Evolutionary conservation across 2,797 vertebrate genomes (phyloP), one percentile per base, ranked within the genome.

Genomic region (Phrynocephalus forsythii): DNA sequence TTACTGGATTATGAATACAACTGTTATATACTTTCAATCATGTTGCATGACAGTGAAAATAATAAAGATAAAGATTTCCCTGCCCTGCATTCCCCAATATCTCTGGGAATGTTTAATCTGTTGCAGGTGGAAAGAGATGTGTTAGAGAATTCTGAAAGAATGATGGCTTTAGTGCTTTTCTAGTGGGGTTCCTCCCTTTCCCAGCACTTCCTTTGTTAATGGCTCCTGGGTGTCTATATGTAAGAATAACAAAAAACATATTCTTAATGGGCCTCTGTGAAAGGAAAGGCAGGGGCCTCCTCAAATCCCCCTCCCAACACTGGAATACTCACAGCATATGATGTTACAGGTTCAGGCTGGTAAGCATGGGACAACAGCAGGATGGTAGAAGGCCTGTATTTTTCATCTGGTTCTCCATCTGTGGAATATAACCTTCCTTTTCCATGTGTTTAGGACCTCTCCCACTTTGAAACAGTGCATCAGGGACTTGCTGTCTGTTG

Each of bases 41-140:
- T 18, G 5, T 63, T 63, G 15, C 60, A 56, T 80, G 77, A 91
- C 91, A 92, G 85, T 82, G 87, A 95, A 90, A 92, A 87, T 84
- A 72, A 80, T n/a, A 38, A 26, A 50, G 60, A 76, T 75, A 71
- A 10, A 78, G 84, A 87, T 91, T 73, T 63, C 18, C 15, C 60
- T 20, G 3, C 60, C 60, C 86, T 77, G 86, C 91, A 91, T 92
- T 44, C 30, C 26, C 28, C 15, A 56, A 11, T 20, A 90, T 82
- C 48, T 86, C 89, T 69, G 72, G 80, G 88, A 87, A 52, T 86
- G 94, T 93, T 44, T 44, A 92, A 94, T 95, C 86, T 94, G 88
- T 56, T 75, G 86, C 92, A 95, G 95, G 93, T 95, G 94, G 89
- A 86, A 88, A 92, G 87, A 88, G 89, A 93, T 93, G 91, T 79